Evolutionary conservation across 2,797 vertebrate species (phyloP), one percentile per base, ranked within the genome.

Genomic region (Sebastiscus tertius): DNA sequence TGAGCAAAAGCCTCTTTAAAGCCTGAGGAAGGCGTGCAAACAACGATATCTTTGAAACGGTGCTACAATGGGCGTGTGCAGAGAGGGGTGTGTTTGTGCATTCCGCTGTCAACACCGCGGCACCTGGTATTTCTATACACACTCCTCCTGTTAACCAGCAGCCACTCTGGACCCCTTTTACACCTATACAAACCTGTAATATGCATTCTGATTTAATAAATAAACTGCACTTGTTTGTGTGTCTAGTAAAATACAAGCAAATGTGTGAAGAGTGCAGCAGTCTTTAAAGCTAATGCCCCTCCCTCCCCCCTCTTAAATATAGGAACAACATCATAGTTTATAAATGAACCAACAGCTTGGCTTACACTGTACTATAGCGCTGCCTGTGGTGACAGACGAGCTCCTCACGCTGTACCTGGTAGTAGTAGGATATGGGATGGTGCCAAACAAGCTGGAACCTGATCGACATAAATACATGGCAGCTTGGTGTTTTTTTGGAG

Each of bases 41-140:
- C 90, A 93, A 84, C 72, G 77, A 79, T 63, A 89, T 87, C 85
- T 92, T 88, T 89, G 79, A 93, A 92, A 83, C 69, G 76, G 88
- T 61, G 86, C 90, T 90, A 87, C 88, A 86, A 93, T 88, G 94
- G 90, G 95, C 91, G 94, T 94, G 95, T 93, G 82, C 93, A 27
- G 88, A 27, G 88, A 93, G 90, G 92, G 90, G 93, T 86, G 94
- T 95, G 94, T 94, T 88, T 82, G 92, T 91, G 93, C 92, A 92
- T 95, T 95, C 94, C 93, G 87, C 94, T 92, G 94, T 94, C 93
- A 93, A 84, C 80, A 89, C 88, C 92, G 91, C 92, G 81, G 92
- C 93, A 94, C 94, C 94, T 94, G 92, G 89, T 89, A 71, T 87
- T 88, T 89, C 87, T 78, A 81, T 49, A 72, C 74, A 56, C 65